A percentile compares a stretch with the other conserved stretches of the same genome.
Conservation (phyloP, 2,888 invertebrate genomes). For the Protodeltote pygarga region DNA sequence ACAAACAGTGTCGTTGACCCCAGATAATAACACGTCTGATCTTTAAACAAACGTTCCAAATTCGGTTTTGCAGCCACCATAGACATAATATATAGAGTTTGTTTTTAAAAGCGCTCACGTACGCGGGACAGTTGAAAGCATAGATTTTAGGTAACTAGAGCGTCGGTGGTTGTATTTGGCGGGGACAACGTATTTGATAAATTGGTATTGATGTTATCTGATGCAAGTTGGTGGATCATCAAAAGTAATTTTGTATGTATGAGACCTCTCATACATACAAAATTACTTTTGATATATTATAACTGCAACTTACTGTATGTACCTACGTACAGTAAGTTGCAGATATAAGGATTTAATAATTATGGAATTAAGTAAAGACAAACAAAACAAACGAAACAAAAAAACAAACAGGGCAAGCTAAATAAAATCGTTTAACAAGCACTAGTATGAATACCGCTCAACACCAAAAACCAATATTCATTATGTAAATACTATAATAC, state of each 20-base stretch:
- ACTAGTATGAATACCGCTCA: background rate
- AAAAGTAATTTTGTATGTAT: conserved; percentile 23
- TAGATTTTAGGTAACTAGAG: conserved; percentile 23
- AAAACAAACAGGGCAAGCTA: too few relatives aligned
- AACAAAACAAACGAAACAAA: too few relatives aligned
- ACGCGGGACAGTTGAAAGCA: conserved; percentile 32
- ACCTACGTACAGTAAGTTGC: too few relatives aligned
- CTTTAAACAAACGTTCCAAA: conserved; percentile 42
- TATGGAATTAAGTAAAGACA: too few relatives aligned
- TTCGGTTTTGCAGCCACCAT: conserved; percentile 28
- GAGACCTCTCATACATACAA: too few relatives aligned
- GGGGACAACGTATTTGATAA: conserved; percentile 29
- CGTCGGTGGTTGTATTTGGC: conserved; percentile 27
- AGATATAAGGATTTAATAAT: too few relatives aligned
- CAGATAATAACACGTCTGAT: conserved; percentile 39
- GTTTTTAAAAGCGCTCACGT: conserved; percentile 46
- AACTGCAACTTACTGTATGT: too few relatives aligned
- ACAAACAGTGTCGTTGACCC: conserved; percentile 42
- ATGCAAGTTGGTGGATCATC: conserved; percentile 36
- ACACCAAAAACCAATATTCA: conserved; percentile 19
- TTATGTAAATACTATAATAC: conserved; percentile 31
- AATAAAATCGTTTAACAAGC: too few relatives aligned
- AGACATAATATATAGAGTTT: conserved; percentile 39
- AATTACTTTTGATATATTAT: too few relatives aligned
- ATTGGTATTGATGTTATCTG: conserved; percentile 38